Base-by-base conservation (phyloP, 2,113 vertebrate species). In the Podiceps cristatus region DNA sequence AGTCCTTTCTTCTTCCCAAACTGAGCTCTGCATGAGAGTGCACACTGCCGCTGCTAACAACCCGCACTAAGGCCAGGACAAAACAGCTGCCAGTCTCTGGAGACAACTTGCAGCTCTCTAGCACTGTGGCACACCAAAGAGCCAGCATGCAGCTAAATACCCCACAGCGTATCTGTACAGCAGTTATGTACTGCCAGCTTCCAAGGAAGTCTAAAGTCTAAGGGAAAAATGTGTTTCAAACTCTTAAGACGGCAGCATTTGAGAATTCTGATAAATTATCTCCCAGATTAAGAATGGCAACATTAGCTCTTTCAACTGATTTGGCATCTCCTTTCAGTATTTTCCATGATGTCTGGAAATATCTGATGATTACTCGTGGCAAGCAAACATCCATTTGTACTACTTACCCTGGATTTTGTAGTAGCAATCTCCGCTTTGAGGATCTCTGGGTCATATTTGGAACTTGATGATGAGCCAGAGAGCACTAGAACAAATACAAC, bases 391-490 rank as follows among this genome's bases (percentile, higher is more conserved):
- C 69, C 6, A 4, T 62, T 81, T 3, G 2, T 53, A 86, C 27
- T 64, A n/a, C 99, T 98, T 98, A 99, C 99, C 98, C 99, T 98
- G 94, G 99, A 99, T 97, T 99, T 99, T 82, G 99, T 99, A 25
- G 99, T 99, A 93, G 99, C 98, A 73, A 99, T 99, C 97, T 99
- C 99, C 0, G 99, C 99, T 98, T 99, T 99, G 75, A 99, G 99
- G 98, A 99, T 99, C 84, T 99, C 99, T 1, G 99, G 99, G 97
- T 99, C 99, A 77, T 99, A 99, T 96, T 99, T 99, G 89, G 99
- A 99, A 97, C 99, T 99, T 69, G 99, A 99, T 0, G 99, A 99
- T 1, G 99, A 99, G 90, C 99, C 98, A 90, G 99, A 99, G 72
- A 99, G 98, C 98, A 99, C 99, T 99, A 98, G 49, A 98, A 96